Conservation (phyloP, 2,113 vertebrate species). For the Tachysurus fulvidraco region DNA sequence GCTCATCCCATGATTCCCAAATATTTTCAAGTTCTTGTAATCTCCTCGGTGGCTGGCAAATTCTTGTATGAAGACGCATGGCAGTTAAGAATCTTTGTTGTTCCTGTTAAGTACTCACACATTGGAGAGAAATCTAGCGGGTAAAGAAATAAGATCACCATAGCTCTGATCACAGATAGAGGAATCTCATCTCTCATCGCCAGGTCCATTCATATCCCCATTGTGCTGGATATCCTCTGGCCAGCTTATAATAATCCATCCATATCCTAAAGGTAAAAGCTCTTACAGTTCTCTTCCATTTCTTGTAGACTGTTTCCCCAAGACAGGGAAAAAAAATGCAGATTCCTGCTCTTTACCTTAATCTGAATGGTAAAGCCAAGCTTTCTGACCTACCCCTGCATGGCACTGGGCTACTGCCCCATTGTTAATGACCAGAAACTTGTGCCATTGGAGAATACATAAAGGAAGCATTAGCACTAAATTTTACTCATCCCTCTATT, state of each 20-base stretch:
- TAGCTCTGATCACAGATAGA: neutral
- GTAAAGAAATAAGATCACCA: neutral
- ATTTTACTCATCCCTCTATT: neutral
- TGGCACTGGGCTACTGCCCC: neutral
- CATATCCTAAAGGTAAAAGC: neutral
- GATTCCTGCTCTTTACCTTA: neutral
- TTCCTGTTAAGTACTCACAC: neutral
- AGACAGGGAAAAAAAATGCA: neutral
- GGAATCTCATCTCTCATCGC: neutral
- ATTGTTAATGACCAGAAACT: neutral
- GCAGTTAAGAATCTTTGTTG: neutral
- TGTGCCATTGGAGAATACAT: neutral
- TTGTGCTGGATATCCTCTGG: neutral
- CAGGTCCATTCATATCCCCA: neutral
- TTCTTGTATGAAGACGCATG: neutral
- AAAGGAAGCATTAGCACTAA: neutral
- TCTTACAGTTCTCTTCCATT: neutral
- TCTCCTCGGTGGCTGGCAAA: neutral
- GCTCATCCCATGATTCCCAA: neutral
- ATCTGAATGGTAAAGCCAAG: neutral
- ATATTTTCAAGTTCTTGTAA: neutral
- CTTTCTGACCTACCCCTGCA: neutral
- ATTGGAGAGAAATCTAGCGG: neutral
- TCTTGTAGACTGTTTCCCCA: neutral
- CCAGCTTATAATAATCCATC: neutral